phyloP scores from a whole-genome alignment of 2,888 invertebrate genomes.

The Nomada flava region DNA sequence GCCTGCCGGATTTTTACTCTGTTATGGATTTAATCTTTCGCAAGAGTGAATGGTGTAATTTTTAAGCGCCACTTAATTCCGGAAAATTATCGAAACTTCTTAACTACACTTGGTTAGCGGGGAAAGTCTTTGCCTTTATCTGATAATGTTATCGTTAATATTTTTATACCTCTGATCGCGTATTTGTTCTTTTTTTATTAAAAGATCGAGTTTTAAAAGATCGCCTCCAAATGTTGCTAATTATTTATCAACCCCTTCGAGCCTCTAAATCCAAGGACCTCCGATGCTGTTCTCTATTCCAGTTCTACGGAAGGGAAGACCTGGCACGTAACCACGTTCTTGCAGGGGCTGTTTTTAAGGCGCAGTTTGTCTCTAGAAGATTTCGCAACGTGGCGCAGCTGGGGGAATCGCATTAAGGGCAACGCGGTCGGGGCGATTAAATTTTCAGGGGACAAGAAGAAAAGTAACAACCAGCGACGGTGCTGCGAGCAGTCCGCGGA shows the following conservation, averaged over 20 bases:
- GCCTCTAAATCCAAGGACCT: not conserved
- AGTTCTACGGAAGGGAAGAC: not conserved
- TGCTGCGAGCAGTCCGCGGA: slow-evolving; percentile 41
- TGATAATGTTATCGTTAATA: too few species aligned
- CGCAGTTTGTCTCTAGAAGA: slow-evolving; percentile 31
- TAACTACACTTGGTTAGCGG: not conserved
- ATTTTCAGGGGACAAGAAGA: slow-evolving; percentile 69
- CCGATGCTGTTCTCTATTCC: not conserved
- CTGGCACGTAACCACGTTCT: slow-evolving; percentile 20
- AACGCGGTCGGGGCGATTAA: slow-evolving; percentile 76
- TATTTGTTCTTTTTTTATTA: too few species aligned
- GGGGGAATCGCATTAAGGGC: slow-evolving; percentile 73
- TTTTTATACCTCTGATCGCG: too few species aligned
- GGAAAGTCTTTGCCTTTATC: too few species aligned
- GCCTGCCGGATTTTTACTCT: not conserved
- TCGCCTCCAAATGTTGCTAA: too few species aligned
- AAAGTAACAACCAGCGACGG: slow-evolving; percentile 45
- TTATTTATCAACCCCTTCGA: too few species aligned
- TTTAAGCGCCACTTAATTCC: not conserved
- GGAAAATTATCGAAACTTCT: slow-evolving; percentile 2
- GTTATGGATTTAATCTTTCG: slow-evolving; percentile 26
- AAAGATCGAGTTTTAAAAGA: too few species aligned
- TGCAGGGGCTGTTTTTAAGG: slow-evolving; percentile 19
- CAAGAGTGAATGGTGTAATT: slow-evolving; percentile 8
- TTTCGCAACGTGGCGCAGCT: slow-evolving; percentile 6